phyloP scores from a whole-genome alignment of 1,140 invertebrate species.

The Macrobrachium rosenbergii region DNA sequence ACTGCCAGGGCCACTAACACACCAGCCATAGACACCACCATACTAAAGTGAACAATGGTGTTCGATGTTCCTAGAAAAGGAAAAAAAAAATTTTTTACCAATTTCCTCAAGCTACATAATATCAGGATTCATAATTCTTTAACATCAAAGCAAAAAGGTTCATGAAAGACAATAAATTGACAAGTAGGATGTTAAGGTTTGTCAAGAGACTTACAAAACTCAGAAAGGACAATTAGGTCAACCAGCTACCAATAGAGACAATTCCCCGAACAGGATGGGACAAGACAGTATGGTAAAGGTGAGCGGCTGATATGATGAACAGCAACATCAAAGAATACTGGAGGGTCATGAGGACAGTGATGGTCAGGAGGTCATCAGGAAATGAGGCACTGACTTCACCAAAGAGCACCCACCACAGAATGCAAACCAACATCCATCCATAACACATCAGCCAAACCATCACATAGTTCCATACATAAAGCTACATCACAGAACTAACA shows the following conservation, averaged over 20 bases:
- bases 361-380: conserved; percentile 54
- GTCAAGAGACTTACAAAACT: no score
- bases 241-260: conserved; percentile 39
- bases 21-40: conserved; percentile 61
- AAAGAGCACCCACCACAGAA: conserved; percentile 51
- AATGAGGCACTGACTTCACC: conserved; percentile 47
- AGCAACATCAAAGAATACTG: conserved; percentile 59
- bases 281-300: conserved; percentile 49
- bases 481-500: no score
- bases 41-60: conserved; percentile 25
- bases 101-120: no score
- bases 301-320: conserved; percentile 54
- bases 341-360: conserved; percentile 45
- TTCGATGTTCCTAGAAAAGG: neutral
- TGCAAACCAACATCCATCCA: conserved; percentile 47
- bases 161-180: no score
- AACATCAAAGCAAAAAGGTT: no score
- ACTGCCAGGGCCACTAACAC: conserved; percentile 58
- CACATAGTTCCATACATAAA: neutral
- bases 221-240: neutral
- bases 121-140: no score
- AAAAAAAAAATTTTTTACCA: no score
- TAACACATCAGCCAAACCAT: conserved; percentile 47
- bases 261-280: conserved; percentile 20
- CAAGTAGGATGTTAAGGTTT: no score